Base-by-base conservation (phyloP, 2,797 vertebrate species). In the Cynodonichthys magdalenae region DNA sequence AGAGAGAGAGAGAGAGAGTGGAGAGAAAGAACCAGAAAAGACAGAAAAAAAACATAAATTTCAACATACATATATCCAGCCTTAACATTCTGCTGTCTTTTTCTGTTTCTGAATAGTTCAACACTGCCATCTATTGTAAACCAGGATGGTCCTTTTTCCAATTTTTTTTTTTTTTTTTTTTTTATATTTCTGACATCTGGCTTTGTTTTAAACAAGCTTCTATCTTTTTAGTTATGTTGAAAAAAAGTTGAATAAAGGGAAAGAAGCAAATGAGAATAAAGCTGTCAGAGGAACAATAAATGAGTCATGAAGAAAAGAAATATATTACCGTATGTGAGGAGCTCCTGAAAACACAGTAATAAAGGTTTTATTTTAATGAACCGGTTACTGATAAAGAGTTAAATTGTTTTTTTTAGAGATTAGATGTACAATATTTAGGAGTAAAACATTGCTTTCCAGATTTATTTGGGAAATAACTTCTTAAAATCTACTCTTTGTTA, bases 121-220 rank as follows among this genome's bases (percentile, higher is more conserved):
- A 88, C 77, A 83, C 83, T 81, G 86, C 81, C 84, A 81, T 81
- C 75, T 86, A 71, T 85, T 85, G 85, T 82, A 75, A 77, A 83
- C 42, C 57, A 15, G 1, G 53, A 53, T 48, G 6, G 31, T 71
- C 49, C 51, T 66, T 17, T 74, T 64, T 42, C 68, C 62, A 58
- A n/a, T n/a, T n/a, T n/a, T n/a, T n/a, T n/a, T n/a, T 54, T 49
- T 42, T 34, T 66, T 17, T 74, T 62, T 41, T 70, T 66, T 55
- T 54, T 46, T 42, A 41, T 57, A 34, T 68, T 51, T 63, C 49
- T 63, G 50, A 64, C 63, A 58, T 56, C 9, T 61, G 73, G 53
- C 59, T 11, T 34, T 34, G 47, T 70, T 36, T 46, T 72, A n/a
- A 77, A 69, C 19, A 54, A 53, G 47, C 59, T 27, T 42, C 17